phyloP scores from a whole-genome alignment of 1,140 invertebrate genomes.

The Papilio polyxenes region DNA sequence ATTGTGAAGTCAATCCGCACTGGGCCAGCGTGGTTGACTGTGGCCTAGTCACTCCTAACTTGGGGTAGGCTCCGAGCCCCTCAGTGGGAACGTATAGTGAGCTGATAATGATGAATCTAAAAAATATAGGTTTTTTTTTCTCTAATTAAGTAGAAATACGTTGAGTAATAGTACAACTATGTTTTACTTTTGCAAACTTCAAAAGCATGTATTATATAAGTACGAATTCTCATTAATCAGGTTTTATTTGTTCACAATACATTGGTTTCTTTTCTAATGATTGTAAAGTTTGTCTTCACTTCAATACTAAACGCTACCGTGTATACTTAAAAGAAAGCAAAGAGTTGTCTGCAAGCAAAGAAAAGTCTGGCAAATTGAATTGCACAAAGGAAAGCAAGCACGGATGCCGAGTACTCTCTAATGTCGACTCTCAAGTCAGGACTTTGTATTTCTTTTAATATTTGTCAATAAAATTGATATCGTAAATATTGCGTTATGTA shows the following conservation, averaged over 20 bases:
- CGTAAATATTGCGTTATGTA: background rate
- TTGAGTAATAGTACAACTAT: no score
- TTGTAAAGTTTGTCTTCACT: background rate
- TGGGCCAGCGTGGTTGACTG: no score
- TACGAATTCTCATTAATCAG: no score
- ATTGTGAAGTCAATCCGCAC: no score
- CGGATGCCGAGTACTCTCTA: background rate
- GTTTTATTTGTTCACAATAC: background rate
- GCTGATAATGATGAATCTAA: no score
- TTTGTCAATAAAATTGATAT: background rate
- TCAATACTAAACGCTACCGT: background rate
- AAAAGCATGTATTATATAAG: no score
- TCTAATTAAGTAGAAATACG: no score
- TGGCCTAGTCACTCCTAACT: no score
- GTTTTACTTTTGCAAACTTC: no score
- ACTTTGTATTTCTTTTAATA: background rate
- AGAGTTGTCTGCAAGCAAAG: background rate
- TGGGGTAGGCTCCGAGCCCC: no score
- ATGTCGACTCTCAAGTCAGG: background rate
- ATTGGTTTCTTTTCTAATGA: background rate
- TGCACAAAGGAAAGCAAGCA: background rate
- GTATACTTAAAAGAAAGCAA: background rate
- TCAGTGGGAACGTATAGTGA: no score
- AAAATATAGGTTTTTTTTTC: no score
- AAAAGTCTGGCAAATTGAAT: slow-evolving; percentile 17